Conservation (phyloP, 2,888 invertebrate genomes). For the Serrognathus titanus region DNA sequence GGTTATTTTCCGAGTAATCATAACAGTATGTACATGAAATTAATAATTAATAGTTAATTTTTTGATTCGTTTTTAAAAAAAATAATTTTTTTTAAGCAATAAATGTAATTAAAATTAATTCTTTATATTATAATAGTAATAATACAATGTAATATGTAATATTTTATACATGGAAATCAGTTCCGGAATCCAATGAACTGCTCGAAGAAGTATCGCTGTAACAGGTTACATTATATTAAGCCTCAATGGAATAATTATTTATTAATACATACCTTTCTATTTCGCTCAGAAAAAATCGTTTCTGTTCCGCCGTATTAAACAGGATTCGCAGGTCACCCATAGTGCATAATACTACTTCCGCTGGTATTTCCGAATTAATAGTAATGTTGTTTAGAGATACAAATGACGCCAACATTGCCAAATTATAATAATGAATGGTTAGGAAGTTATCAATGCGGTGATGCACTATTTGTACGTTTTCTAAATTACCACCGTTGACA, state of each 20-base stretch:
- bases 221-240: slow-evolving; percentile 1
- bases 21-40: too few relatives aligned
- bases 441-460: background rate
- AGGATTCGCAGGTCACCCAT: background rate
- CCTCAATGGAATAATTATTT: background rate
- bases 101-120: too few relatives aligned
- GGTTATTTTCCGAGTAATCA: too few relatives aligned
- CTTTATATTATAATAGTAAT: too few relatives aligned
- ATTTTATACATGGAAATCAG: background rate
- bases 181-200: background rate
- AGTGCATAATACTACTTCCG: background rate
- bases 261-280: background rate
- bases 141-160: too few relatives aligned
- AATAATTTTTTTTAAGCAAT: too few relatives aligned
- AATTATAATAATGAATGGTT: background rate
- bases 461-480: background rate
- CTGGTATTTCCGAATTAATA: background rate
- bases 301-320: background rate
- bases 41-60: too few relatives aligned
- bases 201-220: background rate
- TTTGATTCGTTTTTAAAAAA: too few relatives aligned
- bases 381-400: background rate
- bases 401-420: background rate
- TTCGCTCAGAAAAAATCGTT: background rate
- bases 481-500: background rate